Evolutionary conservation across 2,797 vertebrate species (phyloP).

Genomic region (Bucorvus abyssinicus): DNA sequence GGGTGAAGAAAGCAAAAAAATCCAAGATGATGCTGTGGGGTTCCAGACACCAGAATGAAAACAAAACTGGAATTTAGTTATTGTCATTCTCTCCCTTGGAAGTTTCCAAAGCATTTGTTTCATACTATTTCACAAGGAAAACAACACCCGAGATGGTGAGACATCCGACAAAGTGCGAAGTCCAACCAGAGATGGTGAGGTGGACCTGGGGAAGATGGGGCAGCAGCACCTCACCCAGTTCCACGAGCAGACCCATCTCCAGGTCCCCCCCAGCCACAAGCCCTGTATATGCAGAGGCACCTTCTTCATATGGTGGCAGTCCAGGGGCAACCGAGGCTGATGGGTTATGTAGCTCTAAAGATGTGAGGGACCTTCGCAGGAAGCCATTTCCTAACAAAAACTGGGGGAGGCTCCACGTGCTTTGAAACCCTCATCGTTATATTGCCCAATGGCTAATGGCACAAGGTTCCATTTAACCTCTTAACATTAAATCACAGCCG

Average conservation of each 20-base stretch:
- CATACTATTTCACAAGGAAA: background rate
- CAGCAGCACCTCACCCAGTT: background rate
- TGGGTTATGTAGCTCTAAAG: background rate
- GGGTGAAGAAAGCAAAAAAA: background rate
- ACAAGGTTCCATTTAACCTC: background rate
- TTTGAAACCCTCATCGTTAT: background rate
- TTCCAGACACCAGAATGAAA: background rate
- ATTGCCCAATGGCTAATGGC: background rate
- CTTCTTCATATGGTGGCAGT: accelerated
- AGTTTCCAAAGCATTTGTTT: background rate
- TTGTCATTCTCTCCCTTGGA: background rate
- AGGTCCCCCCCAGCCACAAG: background rate
- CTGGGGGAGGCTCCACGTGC: accelerated
- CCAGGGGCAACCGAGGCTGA: accelerated
- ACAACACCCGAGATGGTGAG: accelerated
- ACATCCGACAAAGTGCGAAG: background rate
- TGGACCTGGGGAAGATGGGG: too few relatives aligned
- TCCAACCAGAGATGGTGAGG: background rate
- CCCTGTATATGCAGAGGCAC: background rate
- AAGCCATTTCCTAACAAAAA: background rate
- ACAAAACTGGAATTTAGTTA: background rate
- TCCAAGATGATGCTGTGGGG: background rate
- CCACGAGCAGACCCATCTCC: background rate
- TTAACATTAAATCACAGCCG: background rate
- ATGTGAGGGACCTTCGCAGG: background rate